phyloP scores from a whole-genome alignment of 1,140 invertebrate genomes.

The Drosophila chauvacae region DNA sequence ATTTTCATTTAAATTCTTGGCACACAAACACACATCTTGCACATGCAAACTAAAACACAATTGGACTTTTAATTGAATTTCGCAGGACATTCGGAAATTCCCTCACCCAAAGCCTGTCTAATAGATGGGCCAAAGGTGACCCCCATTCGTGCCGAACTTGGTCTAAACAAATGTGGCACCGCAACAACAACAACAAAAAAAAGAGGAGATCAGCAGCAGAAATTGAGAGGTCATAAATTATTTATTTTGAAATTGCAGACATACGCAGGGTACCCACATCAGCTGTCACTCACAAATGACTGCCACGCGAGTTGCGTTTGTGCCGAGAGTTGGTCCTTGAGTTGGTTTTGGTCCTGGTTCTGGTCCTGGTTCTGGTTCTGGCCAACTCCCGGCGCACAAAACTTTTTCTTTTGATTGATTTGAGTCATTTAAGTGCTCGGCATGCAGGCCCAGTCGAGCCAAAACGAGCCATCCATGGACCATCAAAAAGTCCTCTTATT shows the following conservation, averaged over 20 bases:
- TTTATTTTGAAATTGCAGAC: conserved; percentile 43
- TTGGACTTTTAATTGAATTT: conserved; percentile 20
- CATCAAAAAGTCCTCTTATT: conserved; percentile 39
- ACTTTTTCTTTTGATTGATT: conserved; percentile 50
- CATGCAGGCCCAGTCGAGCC: neutral
- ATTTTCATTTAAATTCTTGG: conserved; percentile 2
- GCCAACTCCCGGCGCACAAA: conserved; percentile 15
- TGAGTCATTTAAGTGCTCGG: conserved; percentile 41
- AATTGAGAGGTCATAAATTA: conserved; percentile 43
- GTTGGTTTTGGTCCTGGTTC: neutral
- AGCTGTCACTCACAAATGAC: conserved; percentile 43
- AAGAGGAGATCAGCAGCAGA: conserved; percentile 6
- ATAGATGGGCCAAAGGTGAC: conserved; percentile 2
- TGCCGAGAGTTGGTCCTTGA: conserved; percentile 21
- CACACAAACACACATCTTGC: neutral
- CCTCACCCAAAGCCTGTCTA: neutral
- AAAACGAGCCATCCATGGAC: neutral
- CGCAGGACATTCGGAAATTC: neutral
- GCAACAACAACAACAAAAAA: neutral
- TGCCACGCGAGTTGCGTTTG: conserved; percentile 16
- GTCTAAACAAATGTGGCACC: conserved; percentile 31
- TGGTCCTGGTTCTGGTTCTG: neutral
- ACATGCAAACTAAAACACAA: conserved; percentile 2
- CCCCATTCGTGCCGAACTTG: conserved; percentile 3
- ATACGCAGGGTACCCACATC: conserved; percentile 23